Evolutionary conservation across 1,140 invertebrate genomes (phyloP), one percentile per base, ranked within the genome.

Genomic region (Drosophila pseudoobscura): DNA sequence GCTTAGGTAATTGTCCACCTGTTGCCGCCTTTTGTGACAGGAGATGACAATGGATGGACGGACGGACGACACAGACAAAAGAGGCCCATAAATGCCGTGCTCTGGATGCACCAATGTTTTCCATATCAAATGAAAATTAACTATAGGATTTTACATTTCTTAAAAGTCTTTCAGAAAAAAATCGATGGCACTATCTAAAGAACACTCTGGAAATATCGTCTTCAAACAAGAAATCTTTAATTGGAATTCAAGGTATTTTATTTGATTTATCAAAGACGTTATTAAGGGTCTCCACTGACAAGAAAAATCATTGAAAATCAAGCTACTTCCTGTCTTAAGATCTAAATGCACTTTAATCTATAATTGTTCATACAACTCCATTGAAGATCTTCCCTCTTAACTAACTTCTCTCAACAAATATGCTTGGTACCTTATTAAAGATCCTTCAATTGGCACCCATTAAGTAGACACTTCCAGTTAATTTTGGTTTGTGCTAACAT

Each of bases 1-100:
- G 55, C 54, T 57, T 41, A 26, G 70, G 55, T 87, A 87, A 87
- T 88, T 87, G 84, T 62, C 60, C 83, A 87, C 83, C 83, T 87
- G 83, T 87, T 88, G 83, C 83, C 83, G 84, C 61, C 66, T 84
- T 75, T 83, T 72, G 59, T 58, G 39, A n/a, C 35, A 47, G 7
- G n/a, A 15, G 35, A 44, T 20, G 64, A n/a, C 29, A 22, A 47
- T 62, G 35, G 45, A 59, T 53, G 58, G 35, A n/a, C 51, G 31
- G 52, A 63, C 70, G 44, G n/a, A 43, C 46, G 50, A 45, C 53
- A 73, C 55, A 45, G 53, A 45, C 9, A 35, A 26, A 35, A 43
- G 31, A 43, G 43, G 31, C 17, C 47, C 44, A 41, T 22, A 53
- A 53, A 79, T 68, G 66, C 47, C 62, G 46, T 64, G 45, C 53